Conservation (phyloP, 2,113 vertebrate species). For the Callipepla californica region DNA sequence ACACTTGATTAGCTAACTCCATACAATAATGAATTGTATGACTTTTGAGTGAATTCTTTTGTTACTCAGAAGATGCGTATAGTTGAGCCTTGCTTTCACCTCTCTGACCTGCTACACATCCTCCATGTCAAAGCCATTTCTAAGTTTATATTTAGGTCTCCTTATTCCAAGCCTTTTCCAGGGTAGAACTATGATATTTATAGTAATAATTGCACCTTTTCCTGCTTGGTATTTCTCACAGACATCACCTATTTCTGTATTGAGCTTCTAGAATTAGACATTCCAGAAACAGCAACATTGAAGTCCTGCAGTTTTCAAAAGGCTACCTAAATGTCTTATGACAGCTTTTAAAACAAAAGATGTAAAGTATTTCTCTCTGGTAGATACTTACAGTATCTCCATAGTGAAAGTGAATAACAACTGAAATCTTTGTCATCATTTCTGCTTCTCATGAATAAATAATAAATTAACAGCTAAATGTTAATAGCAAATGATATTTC, state of each 20-base stretch:
- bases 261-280: neutral
- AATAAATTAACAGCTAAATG: neutral
- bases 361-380: neutral
- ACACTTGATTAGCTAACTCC: neutral
- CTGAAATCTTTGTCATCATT: neutral
- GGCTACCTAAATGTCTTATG: neutral
- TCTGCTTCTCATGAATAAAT: neutral
- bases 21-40: neutral
- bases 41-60: neutral
- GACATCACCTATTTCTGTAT: neutral
- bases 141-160: neutral
- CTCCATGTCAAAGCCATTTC: neutral
- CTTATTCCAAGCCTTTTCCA: neutral
- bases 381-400: neutral
- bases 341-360: neutral
- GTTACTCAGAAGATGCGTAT: neutral
- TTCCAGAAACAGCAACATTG: neutral
- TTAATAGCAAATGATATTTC: neutral
- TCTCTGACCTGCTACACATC: neutral
- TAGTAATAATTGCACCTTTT: neutral
- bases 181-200: neutral
- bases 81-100: neutral
- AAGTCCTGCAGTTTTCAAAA: constrained; percentile 6
- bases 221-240: neutral
- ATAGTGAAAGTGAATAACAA: neutral